Percentiles rank a stretch among this genome's conserved stretches.
Conservation (phyloP, 1,140 invertebrate genomes). For the Pseudomyrmex sp. region DNA sequence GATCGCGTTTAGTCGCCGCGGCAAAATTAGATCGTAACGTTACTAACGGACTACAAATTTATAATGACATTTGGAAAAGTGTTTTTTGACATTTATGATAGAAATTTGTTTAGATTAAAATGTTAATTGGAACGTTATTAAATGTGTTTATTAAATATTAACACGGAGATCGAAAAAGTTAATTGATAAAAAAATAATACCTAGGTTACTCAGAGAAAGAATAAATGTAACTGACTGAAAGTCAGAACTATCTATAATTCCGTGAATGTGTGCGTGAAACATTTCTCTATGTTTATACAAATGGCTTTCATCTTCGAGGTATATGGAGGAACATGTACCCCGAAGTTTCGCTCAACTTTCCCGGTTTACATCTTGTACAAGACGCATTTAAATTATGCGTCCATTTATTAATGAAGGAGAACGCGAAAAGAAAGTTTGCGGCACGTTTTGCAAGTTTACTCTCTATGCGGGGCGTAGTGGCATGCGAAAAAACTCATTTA, state of each 20-base stretch:
- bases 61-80: not conserved
- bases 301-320: conserved; percentile 9
- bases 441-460: conserved; percentile 30
- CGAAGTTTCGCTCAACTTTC: conserved; percentile 21
- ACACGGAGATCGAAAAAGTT: too few relatives aligned
- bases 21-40: conserved; percentile 14
- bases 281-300: not conserved
- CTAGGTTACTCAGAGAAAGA: too few relatives aligned
- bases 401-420: conserved; percentile 50
- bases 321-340: not conserved
- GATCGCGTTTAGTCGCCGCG: not conserved
- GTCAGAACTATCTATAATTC: not conserved
- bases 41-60: not conserved
- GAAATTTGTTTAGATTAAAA: too few relatives aligned
- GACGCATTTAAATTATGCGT: conserved; percentile 37
- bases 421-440: conserved; percentile 13
- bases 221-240: not conserved
- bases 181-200: too few relatives aligned
- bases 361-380: not conserved
- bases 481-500: conserved; percentile 53
- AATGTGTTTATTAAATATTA: too few relatives aligned
- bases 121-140: too few relatives aligned
- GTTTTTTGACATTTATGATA: too few relatives aligned
- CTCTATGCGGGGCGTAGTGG: not conserved
- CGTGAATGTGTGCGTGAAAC: not conserved